phyloP scores from a whole-genome alignment of 2,113 vertebrate species.

The Rhea pennata region DNA sequence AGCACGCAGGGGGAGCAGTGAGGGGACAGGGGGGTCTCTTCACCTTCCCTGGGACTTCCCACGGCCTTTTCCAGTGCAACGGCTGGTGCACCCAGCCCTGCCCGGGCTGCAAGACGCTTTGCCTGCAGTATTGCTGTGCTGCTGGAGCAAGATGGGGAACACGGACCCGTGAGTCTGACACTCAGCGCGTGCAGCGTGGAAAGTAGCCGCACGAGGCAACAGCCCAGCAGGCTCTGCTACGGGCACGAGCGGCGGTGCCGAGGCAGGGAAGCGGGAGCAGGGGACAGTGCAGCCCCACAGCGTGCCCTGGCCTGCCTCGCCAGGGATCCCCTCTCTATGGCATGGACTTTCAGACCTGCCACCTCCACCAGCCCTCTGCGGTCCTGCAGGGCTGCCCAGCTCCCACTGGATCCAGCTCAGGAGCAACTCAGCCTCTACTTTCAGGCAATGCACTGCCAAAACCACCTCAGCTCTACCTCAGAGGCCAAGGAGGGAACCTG shows the following conservation, averaged over 20 bases:
- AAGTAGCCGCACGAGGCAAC: background rate
- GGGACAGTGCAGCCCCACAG: background rate
- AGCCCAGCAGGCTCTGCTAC: background rate
- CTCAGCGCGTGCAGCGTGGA: rapidly evolving
- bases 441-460: background rate
- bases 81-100: background rate
- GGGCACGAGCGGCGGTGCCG: rapidly evolving
- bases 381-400: too few relatives aligned
- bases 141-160: background rate
- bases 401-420: background rate
- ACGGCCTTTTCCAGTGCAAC: background rate
- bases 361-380: too few relatives aligned
- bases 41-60: background rate
- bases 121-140: background rate
- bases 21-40: background rate
- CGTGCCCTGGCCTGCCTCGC: too few relatives aligned
- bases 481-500: background rate
- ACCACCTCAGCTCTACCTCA: background rate
- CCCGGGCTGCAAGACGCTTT: background rate
- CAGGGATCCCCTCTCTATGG: background rate
- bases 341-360: background rate
- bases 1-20: background rate
- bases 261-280: rapidly evolving
- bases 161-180: rapidly evolving
- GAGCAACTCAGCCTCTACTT: background rate